These are phyloP conservation scores for Hydrolagus affinis DNA, from an alignment of 2,113 vertebrate genomes.

Conservation along the genomic window DNA sequence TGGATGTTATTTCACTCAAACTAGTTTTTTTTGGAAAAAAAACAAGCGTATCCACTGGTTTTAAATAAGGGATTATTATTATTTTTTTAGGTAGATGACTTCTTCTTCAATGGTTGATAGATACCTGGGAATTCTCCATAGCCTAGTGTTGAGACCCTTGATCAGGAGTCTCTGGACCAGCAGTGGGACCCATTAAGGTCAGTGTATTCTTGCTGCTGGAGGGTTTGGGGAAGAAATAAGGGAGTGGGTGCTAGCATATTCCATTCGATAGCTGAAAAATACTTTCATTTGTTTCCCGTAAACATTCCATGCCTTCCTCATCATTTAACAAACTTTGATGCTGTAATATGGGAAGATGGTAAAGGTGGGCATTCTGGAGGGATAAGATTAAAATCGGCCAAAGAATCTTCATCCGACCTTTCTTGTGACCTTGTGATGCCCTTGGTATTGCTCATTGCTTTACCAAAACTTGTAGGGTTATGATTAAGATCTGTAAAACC, in stretches of 20 bases:
- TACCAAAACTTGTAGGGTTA: background rate
- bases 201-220: slow-evolving; percentile 25
- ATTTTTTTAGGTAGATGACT: slow-evolving; percentile 25
- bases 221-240: background rate
- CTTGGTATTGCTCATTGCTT: background rate
- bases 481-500: background rate
- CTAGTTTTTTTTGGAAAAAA: background rate
- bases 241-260: background rate
- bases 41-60: background rate
- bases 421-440: too few species aligned
- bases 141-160: slow-evolving; percentile 19
- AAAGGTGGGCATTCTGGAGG: too few species aligned
- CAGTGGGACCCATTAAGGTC: slow-evolving; percentile 3
- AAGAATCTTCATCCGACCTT: too few species aligned
- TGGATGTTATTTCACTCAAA: background rate
- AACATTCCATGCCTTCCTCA: background rate
- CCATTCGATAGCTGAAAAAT: background rate
- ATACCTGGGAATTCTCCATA: background rate
- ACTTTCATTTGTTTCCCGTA: background rate
- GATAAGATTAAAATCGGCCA: too few species aligned
- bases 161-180: slow-evolving; percentile 21
- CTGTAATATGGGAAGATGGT: too few species aligned
- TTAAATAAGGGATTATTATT: background rate
- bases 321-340: too few species aligned
- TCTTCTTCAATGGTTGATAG: slow-evolving; percentile 9